Evolutionary conservation across 1,140 invertebrate species (phyloP), one percentile per base, ranked within the genome.

Genomic region (Drosophila kikkawai): DNA sequence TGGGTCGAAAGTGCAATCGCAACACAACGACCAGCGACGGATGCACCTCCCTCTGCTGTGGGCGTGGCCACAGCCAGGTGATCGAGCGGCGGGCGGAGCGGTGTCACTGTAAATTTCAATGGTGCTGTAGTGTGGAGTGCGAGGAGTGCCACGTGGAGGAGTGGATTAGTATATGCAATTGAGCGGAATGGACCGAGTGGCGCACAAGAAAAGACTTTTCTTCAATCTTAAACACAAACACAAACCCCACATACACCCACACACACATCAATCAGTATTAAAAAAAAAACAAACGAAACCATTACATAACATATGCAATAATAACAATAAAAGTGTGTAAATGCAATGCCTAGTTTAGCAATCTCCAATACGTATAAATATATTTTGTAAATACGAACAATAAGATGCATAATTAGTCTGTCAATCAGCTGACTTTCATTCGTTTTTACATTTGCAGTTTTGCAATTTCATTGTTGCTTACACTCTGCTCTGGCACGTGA

Each of bases 111-210:
- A 96, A 96, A 92, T 98, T 99, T 93, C 95, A 96, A 75, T 98
- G 97, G 97, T 98, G 98, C 94, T 99, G 98, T 93, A 94, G 95
- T 59, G 98, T 99, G 6, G 95, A 96, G 86, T 98, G 98, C 92
- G 95, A 97, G 78, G 96, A 95, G 85, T 97, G 97, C 92, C 95
- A 95, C 12, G 94, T 96, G 47, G 96, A 97, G 80, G 96, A 97
- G 86, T 98, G 97, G 96, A 95, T 97, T 74, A 96, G 96, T 48
- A 95, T 97, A 71, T 97, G 96, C 94, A 97, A 97, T 93, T 96
- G 67, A 93, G 53, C 32, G n/a, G n/a, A 22, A 36, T 7, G 34
- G 7, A 59, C n/a, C 34, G 19, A 41, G 15, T n/a, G 26, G 4
- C 41, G 55, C 32, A 57, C 51, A 79, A 59, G 58, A 71, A 79